Percentiles rank a stretch among this genome's conserved stretches.
Evolutionary conservation across 2,797 vertebrate genomes (phyloP).

Genomic region (Diplodus puntazzo): DNA sequence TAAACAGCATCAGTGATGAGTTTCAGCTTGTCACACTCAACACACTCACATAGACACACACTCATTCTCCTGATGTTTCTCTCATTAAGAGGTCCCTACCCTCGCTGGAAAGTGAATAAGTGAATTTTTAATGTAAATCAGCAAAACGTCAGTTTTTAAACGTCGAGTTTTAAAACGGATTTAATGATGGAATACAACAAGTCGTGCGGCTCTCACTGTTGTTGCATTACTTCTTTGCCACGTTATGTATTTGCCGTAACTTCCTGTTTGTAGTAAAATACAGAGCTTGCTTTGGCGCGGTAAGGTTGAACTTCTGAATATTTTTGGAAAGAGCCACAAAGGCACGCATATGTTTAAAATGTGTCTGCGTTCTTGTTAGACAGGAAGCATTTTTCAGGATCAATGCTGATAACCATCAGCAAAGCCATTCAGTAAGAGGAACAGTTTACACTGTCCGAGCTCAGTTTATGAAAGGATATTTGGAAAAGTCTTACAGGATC

Average conservation of each 20-base stretch:
- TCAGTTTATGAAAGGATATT: conserved; percentile 47
- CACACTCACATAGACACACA: conserved; percentile 8
- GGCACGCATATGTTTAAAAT: neutral
- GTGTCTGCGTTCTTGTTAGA: neutral
- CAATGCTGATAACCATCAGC: conserved; percentile 41
- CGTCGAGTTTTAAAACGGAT: conserved; percentile 50
- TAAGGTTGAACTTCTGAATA: neutral
- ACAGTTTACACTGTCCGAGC: conserved; percentile 52
- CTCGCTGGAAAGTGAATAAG: conserved; percentile 8
- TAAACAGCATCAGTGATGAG: conserved; percentile 69
- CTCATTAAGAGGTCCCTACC: neutral
- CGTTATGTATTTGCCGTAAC: neutral
- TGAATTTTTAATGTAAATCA: conserved; percentile 54
- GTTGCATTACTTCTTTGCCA: neutral
- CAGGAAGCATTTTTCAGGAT: conserved; percentile 10
- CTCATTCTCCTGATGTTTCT: conserved; percentile 10
- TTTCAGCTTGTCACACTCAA: conserved; percentile 60
- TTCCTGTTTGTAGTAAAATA: neutral
- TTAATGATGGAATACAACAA: conserved; percentile 17
- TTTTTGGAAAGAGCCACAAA: conserved; percentile 7
- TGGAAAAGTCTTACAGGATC: conserved; percentile 22
- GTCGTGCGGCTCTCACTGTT: neutral
- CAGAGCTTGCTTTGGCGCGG: neutral
- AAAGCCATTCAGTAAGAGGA: neutral
- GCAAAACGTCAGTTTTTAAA: conserved; percentile 27